Conservation (phyloP, 2,888 invertebrate genomes). For the Ophioninae sp. region DNA sequence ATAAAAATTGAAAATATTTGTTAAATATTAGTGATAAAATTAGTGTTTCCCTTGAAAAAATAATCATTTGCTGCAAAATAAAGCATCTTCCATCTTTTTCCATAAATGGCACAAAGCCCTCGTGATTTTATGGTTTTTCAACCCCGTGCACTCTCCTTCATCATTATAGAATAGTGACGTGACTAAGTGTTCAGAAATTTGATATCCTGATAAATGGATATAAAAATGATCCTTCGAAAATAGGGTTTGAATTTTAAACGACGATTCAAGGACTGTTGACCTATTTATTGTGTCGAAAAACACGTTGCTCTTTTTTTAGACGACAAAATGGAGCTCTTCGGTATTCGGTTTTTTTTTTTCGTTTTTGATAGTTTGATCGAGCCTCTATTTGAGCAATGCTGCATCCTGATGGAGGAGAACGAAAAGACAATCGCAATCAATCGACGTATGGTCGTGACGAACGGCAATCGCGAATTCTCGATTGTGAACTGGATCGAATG, state of each 20-base stretch:
- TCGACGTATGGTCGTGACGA: conserved; percentile 74
- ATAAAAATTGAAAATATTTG: conserved; percentile 24
- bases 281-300: background rate
- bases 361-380: background rate
- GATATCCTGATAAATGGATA: conserved; percentile 39
- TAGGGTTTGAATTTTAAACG: background rate
- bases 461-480: conserved; percentile 78
- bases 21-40: conserved; percentile 12
- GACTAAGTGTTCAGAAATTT: conserved; percentile 36
- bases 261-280: background rate
- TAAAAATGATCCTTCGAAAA: conserved; percentile 29
- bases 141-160: background rate
- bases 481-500: conserved; percentile 61
- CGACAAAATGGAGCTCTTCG: background rate
- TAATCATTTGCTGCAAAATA: conserved; percentile 60
- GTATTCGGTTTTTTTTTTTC: conserved; percentile 7
- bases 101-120: conserved; percentile 45
- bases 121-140: conserved; percentile 33
- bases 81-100: background rate
- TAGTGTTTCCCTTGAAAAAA: conserved; percentile 63
- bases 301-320: background rate
- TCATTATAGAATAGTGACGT: background rate
- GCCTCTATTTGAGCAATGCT: conserved; percentile 23
- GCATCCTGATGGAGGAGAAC: conserved; percentile 1
- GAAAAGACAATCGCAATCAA: conserved; percentile 74